These are phyloP conservation scores for Drosophila quasianomalipes DNA, from an alignment of 2,888 invertebrate genomes.

Conservation along the genomic window DNA sequence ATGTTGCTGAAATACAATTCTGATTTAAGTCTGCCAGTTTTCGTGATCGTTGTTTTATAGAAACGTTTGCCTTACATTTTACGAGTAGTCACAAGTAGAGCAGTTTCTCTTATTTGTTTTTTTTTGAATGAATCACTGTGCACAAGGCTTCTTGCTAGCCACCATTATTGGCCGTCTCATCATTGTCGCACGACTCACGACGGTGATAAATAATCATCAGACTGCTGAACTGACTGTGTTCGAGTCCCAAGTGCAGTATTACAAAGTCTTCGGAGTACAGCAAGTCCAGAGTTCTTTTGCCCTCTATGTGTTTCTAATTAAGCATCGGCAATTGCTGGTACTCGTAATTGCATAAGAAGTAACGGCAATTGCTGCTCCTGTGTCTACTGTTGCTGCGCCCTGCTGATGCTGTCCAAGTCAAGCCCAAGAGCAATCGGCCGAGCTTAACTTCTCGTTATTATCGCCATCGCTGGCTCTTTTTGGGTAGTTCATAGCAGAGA, in stretches of 20 bases:
- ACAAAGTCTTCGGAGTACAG: conserved; percentile 14
- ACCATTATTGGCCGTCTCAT: conserved; percentile 56
- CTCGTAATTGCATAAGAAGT: conserved; percentile 76
- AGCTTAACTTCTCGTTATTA: conserved; percentile 61
- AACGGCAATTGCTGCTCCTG: conserved; percentile 69
- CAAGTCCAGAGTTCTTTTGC: conserved; percentile 34
- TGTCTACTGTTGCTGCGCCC: conserved; percentile 14
- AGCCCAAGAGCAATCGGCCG: conserved; percentile 40
- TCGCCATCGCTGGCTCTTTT: conserved; percentile 70
- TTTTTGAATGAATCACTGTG: conserved; percentile 29
- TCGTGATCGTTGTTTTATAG: not conserved
- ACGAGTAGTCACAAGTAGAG: not conserved
- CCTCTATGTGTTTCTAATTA: conserved; percentile 68
- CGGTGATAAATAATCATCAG: conserved; percentile 81
- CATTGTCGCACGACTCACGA: conserved; percentile 81
- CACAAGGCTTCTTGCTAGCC: conserved; percentile 14
- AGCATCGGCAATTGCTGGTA: conserved; percentile 70
- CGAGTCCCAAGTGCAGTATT: conserved; percentile 23
- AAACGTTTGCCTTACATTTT: not conserved
- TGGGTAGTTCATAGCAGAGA: conserved; percentile 38
- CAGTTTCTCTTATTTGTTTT: not conserved
- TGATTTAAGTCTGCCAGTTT: not conserved
- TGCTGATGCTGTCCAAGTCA: conserved; percentile 30
- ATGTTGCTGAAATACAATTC: not conserved
- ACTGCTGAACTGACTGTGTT: conserved; percentile 27